A percentile compares a stretch with the other conserved stretches of the same genome.
Conservation (phyloP, 1,140 invertebrate genomes). For the Belonocnema kinseyi region DNA sequence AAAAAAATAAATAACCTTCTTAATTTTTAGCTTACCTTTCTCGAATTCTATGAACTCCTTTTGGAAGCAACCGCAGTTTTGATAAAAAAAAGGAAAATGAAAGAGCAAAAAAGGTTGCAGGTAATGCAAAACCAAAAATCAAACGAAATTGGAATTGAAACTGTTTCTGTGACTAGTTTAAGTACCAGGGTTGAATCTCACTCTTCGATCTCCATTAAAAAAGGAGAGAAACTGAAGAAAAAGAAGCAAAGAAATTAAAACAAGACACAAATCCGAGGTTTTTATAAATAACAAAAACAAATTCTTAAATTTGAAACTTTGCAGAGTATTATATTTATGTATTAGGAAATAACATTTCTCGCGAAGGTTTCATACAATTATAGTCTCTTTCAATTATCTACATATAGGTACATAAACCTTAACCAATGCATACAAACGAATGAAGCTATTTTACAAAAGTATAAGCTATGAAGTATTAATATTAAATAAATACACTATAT, state of each 20-base stretch:
- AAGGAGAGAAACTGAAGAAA: neutral
- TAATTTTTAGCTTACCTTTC: slow-evolving; percentile 72
- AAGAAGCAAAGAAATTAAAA: neutral
- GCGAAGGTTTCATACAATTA: slow-evolving; percentile 3
- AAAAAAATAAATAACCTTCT: neutral
- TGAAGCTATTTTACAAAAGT: slow-evolving; percentile 28
- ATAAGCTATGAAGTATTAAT: slow-evolving; percentile 1
- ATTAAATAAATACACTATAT: neutral
- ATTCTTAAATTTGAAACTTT: slow-evolving; percentile 8
- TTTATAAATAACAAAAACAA: neutral
- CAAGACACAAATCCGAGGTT: neutral
- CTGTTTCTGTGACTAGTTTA: neutral
- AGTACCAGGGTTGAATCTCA: too few species aligned
- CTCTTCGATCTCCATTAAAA: too few species aligned
- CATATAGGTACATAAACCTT: slow-evolving; percentile 9
- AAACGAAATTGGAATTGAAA: neutral
- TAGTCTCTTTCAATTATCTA: slow-evolving; percentile 27
- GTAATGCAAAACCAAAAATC: neutral
- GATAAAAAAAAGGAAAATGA: neutral
- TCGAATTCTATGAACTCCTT: slow-evolving; percentile 77
- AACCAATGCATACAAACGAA: slow-evolving; percentile 24
- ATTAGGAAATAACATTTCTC: slow-evolving; percentile 24
- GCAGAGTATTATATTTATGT: slow-evolving; percentile 27
- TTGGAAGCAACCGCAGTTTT: slow-evolving; percentile 46
- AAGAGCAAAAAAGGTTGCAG: neutral